Evolutionary conservation across 2,113 vertebrate species (phyloP).

Genomic region (Oncorhynchus clarkii): DNA sequence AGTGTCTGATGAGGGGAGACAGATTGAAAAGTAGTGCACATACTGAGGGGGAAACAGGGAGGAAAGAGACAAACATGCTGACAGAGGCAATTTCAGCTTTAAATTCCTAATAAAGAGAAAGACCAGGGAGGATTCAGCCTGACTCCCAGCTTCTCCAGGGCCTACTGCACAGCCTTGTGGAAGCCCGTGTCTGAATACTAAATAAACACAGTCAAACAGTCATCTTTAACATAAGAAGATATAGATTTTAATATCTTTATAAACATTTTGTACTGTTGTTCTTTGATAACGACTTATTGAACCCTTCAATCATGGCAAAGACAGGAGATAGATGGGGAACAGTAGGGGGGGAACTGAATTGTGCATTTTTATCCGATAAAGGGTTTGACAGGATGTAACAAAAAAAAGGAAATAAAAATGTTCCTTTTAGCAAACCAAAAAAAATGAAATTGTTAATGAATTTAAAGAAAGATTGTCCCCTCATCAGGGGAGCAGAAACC

Average conservation of each 20-base stretch:
- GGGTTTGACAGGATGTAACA: conserved; percentile 53
- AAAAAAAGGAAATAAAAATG: conserved; percentile 36
- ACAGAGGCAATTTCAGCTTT: conserved; percentile 43
- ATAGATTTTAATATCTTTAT: conserved; percentile 89
- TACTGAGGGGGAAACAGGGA: conserved; percentile 30
- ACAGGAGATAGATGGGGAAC: conserved; percentile 50
- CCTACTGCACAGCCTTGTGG: not conserved
- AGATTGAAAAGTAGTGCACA: conserved; percentile 38
- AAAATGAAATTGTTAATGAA: conserved; percentile 30
- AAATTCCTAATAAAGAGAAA: conserved; percentile 41
- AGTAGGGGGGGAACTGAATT: conserved; percentile 32
- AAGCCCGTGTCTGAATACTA: not conserved
- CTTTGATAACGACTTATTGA: conserved; percentile 70
- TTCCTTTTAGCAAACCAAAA: conserved; percentile 36
- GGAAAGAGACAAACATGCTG: conserved; percentile 39
- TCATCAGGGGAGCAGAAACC: conserved; percentile 65
- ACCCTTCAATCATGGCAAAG: conserved; percentile 63
- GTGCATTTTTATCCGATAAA: conserved; percentile 62
- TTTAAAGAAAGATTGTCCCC: conserved; percentile 44
- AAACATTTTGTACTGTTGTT: conserved; percentile 78
- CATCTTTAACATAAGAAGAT: conserved; percentile 84
- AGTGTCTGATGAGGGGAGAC: conserved; percentile 44
- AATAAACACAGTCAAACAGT: conserved; percentile 59
- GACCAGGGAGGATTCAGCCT: not conserved
- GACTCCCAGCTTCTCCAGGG: conserved; percentile 11